Evolutionary conservation across 1,140 invertebrate species (phyloP).

Genomic region (Babylonia areolata): DNA sequence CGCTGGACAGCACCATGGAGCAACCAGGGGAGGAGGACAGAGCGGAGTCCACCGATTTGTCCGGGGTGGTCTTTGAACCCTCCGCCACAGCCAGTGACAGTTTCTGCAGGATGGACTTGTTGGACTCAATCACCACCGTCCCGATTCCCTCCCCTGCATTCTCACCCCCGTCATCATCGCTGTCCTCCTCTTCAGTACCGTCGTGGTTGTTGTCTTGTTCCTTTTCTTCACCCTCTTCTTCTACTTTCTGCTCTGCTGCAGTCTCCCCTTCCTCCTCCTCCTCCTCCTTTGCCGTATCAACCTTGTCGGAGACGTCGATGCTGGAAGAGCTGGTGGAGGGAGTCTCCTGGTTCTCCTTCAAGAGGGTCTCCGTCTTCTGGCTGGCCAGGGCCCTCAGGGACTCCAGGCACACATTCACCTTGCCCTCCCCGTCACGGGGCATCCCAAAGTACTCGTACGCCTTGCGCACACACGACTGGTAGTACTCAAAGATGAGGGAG

Average conservation of each 20-base stretch:
- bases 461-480: constrained; percentile 74
- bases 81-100: background rate
- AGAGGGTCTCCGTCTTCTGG: constrained; percentile 10
- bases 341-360: constrained; percentile 19
- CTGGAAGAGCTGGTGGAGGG: background rate
- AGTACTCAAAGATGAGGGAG: constrained; percentile 76
- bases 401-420: constrained; percentile 33
- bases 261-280: background rate
- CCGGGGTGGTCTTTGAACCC: background rate
- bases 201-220: background rate
- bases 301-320: background rate
- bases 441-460: constrained; percentile 77
- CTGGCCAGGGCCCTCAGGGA: constrained; percentile 25
- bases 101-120: constrained; percentile 6
- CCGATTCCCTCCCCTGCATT: constrained; percentile 6
- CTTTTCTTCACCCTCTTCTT: background rate
- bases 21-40: too few species aligned
- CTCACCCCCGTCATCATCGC: background rate
- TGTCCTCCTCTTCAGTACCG: background rate
- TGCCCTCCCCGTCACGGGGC: constrained; percentile 61
- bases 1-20: background rate
- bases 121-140: constrained; percentile 3
- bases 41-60: background rate
- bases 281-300: background rate
- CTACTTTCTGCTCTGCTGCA: background rate